Evolutionary conservation across 2,888 invertebrate species (phyloP).

Genomic region (Cyaniris semiargus): DNA sequence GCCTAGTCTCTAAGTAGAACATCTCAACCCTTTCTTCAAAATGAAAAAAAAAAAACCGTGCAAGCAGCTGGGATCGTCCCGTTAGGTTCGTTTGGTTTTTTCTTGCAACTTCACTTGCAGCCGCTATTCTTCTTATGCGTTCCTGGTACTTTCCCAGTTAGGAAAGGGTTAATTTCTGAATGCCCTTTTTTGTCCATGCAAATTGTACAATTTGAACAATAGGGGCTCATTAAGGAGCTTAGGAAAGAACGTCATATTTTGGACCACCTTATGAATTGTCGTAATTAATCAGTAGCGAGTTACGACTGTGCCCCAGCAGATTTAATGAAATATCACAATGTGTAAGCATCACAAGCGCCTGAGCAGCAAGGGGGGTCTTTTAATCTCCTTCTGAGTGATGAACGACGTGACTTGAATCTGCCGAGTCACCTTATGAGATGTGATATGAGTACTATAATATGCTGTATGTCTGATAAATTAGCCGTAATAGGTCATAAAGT

Average conservation of each 20-base stretch:
- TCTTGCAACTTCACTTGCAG: background rate
- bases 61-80: background rate
- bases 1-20: conserved; percentile 63
- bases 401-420: conserved; percentile 38
- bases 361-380: conserved; percentile 24
- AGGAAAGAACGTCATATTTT: background rate
- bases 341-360: conserved; percentile 1
- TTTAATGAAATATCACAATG: conserved; percentile 27
- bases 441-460: conserved; percentile 29
- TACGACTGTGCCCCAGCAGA: conserved; percentile 19
- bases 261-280: background rate
- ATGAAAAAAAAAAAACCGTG: too few relatives aligned
- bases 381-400: conserved; percentile 35
- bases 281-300: conserved; percentile 9
- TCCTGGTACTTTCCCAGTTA: background rate
- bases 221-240: background rate
- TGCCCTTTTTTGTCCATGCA: background rate
- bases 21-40: conserved; percentile 52
- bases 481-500: background rate
- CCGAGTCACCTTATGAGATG: conserved; percentile 37
- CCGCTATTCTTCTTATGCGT: background rate
- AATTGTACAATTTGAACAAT: background rate
- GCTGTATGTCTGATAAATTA: conserved; percentile 23
- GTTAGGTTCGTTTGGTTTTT: background rate
- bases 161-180: conserved; percentile 16